Evolutionary conservation across 2,888 invertebrate species (phyloP), one percentile per base, ranked within the genome.

Genomic region (Hemistola chrysoprasaria): DNA sequence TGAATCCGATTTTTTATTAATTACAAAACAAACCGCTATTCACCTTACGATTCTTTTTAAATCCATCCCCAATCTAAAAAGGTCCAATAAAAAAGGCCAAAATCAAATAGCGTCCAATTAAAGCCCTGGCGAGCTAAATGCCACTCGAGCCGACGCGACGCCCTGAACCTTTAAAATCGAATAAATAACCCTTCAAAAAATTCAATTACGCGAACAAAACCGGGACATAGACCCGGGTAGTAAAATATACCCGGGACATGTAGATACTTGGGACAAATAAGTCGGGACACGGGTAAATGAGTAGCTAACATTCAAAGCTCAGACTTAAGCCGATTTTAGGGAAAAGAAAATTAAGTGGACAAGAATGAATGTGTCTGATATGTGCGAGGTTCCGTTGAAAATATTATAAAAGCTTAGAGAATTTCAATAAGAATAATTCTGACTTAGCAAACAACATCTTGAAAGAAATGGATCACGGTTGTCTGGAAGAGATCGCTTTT

Each of bases 241-340:
- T n/a, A n/a, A n/a, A n/a, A 39, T 43, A 45, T 50, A 46, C 11
- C 26, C 23, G 40, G 21, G 23, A n/a, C 29, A 31, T 22, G 28
- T 26, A 28, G 23, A 10, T 31, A 41, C 11, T 8, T 24, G 40
- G 37, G 3, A 16, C 16, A 16, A 16, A 16, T 16, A 43, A 42
- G 31, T 11, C 38, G 52, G 53, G 56, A 56, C 59, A 45, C 34
- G 56, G 47, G 59, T 59, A 71, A 71, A 73, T 67, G 66, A 72
- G 70, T 68, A 62, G 62, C 70, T 71, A 74, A 73, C 66, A 68
- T 59, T 57, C 59, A 56, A 59, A 69, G 59, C 55, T 67, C 64
- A 59, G 61, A 64, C 60, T 59, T 65, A 62, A 69, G 69, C 65
- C 64, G 60, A 62, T 65, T 57, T 58, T 63, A 56, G 61, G 47